A percentile compares a stretch with the other conserved stretches of the same genome.
phyloP scores from a whole-genome alignment of 2,797 vertebrate genomes.

The Poecilia wingei region DNA sequence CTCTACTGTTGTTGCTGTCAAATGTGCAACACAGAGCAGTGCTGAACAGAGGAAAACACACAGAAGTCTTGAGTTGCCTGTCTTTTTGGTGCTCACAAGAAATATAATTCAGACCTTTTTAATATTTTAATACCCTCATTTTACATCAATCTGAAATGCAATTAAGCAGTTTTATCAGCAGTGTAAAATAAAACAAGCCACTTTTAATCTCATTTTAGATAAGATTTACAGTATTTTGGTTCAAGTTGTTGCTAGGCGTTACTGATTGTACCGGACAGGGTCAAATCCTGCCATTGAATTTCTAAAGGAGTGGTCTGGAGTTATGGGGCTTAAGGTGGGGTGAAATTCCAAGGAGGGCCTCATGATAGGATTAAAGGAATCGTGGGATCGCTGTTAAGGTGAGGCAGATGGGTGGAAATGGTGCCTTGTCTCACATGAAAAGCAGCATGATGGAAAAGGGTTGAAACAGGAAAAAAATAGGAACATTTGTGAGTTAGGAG shows the following conservation, averaged over 20 bases:
- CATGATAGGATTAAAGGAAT: constrained; percentile 66
- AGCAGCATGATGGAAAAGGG: background rate
- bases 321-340: constrained; percentile 52
- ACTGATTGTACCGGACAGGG: constrained; percentile 20
- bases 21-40: constrained; percentile 47
- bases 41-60: constrained; percentile 39
- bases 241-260: constrained; percentile 40
- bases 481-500: background rate
- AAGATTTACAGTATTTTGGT: constrained; percentile 24
- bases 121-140: background rate
- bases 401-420: constrained; percentile 35
- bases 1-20: constrained; percentile 57
- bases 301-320: constrained; percentile 46
- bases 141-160: background rate
- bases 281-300: constrained; percentile 31
- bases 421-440: constrained; percentile 20
- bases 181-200: background rate
- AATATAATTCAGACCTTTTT: background rate
- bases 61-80: constrained; percentile 37
- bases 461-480: constrained; percentile 1
- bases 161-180: background rate
- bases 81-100: constrained; percentile 22
- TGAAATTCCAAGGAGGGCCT: constrained; percentile 68
- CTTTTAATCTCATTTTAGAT: constrained; percentile 19
- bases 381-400: constrained; percentile 60